Conservation (phyloP, 1,140 invertebrate species). For the Neodiprion pinetum region DNA sequence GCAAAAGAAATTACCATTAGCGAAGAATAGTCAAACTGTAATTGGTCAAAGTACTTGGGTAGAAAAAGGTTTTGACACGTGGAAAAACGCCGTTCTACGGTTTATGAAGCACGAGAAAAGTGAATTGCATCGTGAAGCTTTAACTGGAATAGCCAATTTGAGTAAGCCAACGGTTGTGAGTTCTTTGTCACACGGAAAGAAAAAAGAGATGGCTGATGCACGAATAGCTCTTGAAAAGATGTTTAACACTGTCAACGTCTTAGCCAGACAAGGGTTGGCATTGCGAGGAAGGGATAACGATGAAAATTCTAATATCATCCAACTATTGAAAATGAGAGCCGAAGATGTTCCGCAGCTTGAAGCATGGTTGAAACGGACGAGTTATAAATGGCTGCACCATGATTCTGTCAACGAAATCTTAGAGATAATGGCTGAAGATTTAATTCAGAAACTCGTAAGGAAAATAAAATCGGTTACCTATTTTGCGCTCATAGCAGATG, state of each 20-base stretch:
- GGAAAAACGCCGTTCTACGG: not conserved
- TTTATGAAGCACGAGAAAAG: constrained; percentile 13
- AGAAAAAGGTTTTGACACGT: constrained; percentile 6
- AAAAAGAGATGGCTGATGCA: constrained; percentile 26
- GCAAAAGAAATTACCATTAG: constrained; percentile 9
- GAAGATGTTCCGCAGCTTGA: constrained; percentile 26
- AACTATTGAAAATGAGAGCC: constrained; percentile 22
- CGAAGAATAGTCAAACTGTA: constrained; percentile 22
- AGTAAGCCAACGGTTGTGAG: constrained; percentile 14
- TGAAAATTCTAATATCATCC: constrained; percentile 25
- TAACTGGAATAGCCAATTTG: constrained; percentile 4
- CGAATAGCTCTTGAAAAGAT: constrained; percentile 26
- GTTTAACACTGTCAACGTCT: constrained; percentile 22
- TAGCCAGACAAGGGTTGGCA: constrained; percentile 28
- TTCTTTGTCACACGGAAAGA: constrained; percentile 19
- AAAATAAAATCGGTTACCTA: constrained; percentile 25
- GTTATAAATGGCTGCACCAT: constrained; percentile 28
- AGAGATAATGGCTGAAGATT: constrained; percentile 26
- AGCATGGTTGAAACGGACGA: constrained; percentile 27
- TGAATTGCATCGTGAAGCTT: constrained; percentile 12
- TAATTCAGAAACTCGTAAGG: constrained; percentile 22
- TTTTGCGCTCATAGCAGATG: constrained; percentile 26
- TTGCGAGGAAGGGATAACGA: constrained; percentile 22
- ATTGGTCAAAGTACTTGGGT: constrained; percentile 19
- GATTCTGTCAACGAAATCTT: constrained; percentile 27